Evolutionary conservation across 2,797 vertebrate genomes (phyloP), one percentile per base, ranked within the genome.

Genomic region (Petrocephalus sullivani): DNA sequence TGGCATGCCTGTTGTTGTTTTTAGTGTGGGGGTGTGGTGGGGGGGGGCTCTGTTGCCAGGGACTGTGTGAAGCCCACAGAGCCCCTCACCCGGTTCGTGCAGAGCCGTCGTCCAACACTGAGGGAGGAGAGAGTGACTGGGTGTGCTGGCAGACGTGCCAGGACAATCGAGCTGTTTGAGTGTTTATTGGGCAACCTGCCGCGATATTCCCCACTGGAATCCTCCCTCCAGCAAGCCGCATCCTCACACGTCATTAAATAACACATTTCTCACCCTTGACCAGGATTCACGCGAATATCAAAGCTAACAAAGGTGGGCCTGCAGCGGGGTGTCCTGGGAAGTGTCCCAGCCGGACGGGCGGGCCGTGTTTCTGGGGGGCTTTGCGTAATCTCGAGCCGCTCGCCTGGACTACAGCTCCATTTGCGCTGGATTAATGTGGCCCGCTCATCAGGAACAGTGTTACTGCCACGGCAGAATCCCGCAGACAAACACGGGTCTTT

Each of bases 391-490:
- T 64, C 9, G 2, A 64, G 61, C 23, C 23, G 0, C 9, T 64
- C 21, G 9, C 9, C 9, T 64, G 23, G 23, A 28, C 23, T 64
- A 21, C 61, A 28, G 61, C 61, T 28, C 61, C 23, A 87, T 88
- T 78, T 82, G 14, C 89, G 85, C 88, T 89, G 82, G 89, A 90
- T 89, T 91, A 90, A 90, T 90, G 86, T 41, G 87, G 87, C 53
- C 89, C 87, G 87, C 92, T 93, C 90, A 89, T 92, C 89, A 88
- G 89, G 83, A 88, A 89, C 86, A 87, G 89, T 91, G 90, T 91
- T 91, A 90, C 91, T 92, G 91, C 84, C 90, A 83, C 23, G 46
- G 86, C 87, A 67, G 82, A 28, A 78, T 91, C 87, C 87, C 89
- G 60, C 88, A 82, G 84, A 88, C 86, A 84, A 82, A 28, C 84